Percentiles rank a stretch among this genome's conserved stretches.
phyloP scores from a whole-genome alignment of 1,140 invertebrate species.

The Thereuonema tuberculata region DNA sequence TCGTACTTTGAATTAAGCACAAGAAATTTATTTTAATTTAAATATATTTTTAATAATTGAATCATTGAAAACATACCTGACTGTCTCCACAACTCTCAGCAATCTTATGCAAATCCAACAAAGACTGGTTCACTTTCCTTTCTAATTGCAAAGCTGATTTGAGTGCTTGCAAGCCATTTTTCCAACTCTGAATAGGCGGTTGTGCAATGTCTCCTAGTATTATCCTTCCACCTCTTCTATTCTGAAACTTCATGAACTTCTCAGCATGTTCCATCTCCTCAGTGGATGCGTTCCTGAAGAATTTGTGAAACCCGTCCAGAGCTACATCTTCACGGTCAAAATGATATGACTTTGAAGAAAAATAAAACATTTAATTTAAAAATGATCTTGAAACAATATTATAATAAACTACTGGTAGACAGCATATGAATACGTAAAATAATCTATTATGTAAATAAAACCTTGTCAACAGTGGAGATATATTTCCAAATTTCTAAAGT shows the following conservation, averaged over 20 bases:
- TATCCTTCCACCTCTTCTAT: slow-evolving; percentile 62
- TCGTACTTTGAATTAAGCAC: too few relatives aligned
- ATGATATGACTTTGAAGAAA: slow-evolving; percentile 49
- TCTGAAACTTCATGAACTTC: slow-evolving; percentile 57
- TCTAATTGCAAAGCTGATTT: slow-evolving; percentile 55
- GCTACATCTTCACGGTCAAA: slow-evolving; percentile 69
- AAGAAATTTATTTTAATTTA: too few relatives aligned
- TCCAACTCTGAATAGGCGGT: slow-evolving; percentile 48
- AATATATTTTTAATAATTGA: too few relatives aligned
- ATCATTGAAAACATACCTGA: slow-evolving; percentile 35
- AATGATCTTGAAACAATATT: too few relatives aligned
- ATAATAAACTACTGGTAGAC: not conserved
- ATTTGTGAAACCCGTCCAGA: slow-evolving; percentile 50
- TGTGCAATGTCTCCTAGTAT: slow-evolving; percentile 39
- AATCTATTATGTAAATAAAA: too few relatives aligned
- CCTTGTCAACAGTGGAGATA: too few relatives aligned
- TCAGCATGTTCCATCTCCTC: slow-evolving; percentile 65
- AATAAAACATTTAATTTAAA: too few relatives aligned
- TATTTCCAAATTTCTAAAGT: too few relatives aligned
- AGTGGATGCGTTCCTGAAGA: slow-evolving; percentile 52
- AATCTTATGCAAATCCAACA: slow-evolving; percentile 45
- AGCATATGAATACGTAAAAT: not conserved
- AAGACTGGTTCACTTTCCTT: slow-evolving; percentile 51
- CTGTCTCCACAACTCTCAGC: slow-evolving; percentile 50
- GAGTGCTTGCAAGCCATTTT: slow-evolving; percentile 50